Base-by-base conservation (phyloP, 2,888 invertebrate genomes). In the Clusia tigrina region DNA sequence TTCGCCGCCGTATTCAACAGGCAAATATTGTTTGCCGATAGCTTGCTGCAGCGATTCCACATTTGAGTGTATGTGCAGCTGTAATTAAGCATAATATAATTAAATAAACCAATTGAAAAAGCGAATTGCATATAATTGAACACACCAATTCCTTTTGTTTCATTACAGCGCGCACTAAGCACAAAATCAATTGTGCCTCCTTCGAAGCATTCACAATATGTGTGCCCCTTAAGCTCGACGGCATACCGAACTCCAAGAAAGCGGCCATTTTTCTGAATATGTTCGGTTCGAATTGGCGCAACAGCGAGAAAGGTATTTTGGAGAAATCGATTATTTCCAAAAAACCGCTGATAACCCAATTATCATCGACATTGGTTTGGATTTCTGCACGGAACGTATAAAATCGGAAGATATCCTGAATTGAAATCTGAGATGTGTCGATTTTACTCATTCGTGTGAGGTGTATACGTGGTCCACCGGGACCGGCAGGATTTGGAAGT, bases 1-100 rank as follows among this genome's bases (percentile, higher is more conserved):
- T 2, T 84, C 84, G 23, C 91, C 91, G n/a, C 90, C 90, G 73
- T 89, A 89, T 74, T 91, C 90, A 1, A 74, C 81, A 1, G 90
- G 90, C 37, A 90, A 79, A 58, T 88, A 83, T 18, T 86, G 85
- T 74, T 86, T 86, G 9, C 90, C 89, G 52, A 90, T 83, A 54
- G 85, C 74, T 70, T 88, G 84, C n/a, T 78, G 74, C 54, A 81
- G 65, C 6, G 77, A 78, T 60, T 82, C 81, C 38, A 81, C n/a
- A 58, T 71, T 76, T 2, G 78, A 61, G 54, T 81, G 81, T 42
- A 81, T 73, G 58, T 79, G 75, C 51, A 79, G 69, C 79, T 79
- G n/a, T n/a, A n/a, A 24, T 51, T 60, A 55, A 1, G 24, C 1
- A 22, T 25, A 18, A 22, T n/a, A n/a, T n/a, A 24, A 32, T 23